phyloP scores from a whole-genome alignment of 2,113 vertebrate genomes.

The Melierax canorus region DNA sequence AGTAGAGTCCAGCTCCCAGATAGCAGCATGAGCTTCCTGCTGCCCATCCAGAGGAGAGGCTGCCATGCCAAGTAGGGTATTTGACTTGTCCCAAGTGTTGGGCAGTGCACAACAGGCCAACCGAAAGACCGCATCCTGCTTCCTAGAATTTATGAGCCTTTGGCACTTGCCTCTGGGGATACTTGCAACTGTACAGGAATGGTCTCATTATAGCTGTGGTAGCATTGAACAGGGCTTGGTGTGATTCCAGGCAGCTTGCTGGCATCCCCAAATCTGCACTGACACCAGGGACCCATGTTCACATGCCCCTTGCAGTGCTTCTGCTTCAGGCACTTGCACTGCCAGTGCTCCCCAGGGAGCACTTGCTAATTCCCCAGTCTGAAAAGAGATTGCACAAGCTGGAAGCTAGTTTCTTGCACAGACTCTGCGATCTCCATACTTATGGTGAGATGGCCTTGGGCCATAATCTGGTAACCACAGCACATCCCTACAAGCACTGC shows the following conservation, averaged over 20 bases:
- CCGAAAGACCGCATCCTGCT: neutral
- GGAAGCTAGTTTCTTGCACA: neutral
- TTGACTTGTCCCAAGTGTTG: neutral
- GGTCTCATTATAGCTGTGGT: neutral
- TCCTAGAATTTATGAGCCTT: neutral
- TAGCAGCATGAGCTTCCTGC: neutral
- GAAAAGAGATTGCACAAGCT: neutral
- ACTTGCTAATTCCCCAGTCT: neutral
- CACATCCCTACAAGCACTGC: neutral
- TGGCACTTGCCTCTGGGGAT: neutral
- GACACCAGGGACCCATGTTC: neutral
- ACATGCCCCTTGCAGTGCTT: neutral
- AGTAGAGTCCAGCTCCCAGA: neutral
- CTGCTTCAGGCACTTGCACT: neutral
- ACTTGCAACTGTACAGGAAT: neutral
- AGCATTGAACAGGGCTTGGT: neutral
- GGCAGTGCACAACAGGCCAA: neutral
- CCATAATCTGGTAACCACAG: neutral
- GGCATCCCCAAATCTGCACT: neutral
- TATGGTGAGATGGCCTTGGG: neutral
- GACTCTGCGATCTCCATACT: neutral
- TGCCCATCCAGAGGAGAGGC: neutral
- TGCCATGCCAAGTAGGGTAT: neutral
- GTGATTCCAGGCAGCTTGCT: neutral
- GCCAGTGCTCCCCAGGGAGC: neutral